Percentiles rank a stretch among this genome's conserved stretches.
phyloP scores from a whole-genome alignment of 2,888 invertebrate species.

The Andrena praecox region DNA sequence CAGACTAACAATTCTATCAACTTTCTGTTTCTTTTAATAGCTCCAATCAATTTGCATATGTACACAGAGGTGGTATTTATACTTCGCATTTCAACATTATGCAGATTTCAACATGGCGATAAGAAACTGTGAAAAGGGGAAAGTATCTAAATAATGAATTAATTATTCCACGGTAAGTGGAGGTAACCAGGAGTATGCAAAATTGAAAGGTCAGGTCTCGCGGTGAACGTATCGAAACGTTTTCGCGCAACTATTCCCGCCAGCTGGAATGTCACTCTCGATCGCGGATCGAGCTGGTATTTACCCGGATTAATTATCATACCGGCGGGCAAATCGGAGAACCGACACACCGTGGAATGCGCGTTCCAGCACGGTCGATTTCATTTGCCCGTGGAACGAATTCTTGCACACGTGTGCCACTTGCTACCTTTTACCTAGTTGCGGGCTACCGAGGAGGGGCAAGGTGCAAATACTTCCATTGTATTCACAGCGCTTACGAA shows the following conservation, averaged over 20 bases:
- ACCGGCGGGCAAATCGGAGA: slow-evolving; percentile 3
- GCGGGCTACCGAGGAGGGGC: too few relatives aligned
- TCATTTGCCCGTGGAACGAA: neutral
- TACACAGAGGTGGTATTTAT: neutral
- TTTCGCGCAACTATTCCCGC: slow-evolving; percentile 7
- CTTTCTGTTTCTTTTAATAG: too few relatives aligned
- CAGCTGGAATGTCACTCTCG: slow-evolving; percentile 22
- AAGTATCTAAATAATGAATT: neutral
- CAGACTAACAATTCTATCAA: too few relatives aligned
- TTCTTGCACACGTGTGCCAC: neutral
- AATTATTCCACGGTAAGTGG: neutral
- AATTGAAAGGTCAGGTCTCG: slow-evolving; percentile 11
- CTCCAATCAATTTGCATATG: too few relatives aligned
- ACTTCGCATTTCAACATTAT: neutral
- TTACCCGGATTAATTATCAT: slow-evolving; percentile 40
- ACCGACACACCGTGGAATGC: neutral
- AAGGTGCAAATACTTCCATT: too few relatives aligned
- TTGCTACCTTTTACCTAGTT: too few relatives aligned
- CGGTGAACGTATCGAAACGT: slow-evolving; percentile 7
- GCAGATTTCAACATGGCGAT: neutral
- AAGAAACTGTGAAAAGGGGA: neutral
- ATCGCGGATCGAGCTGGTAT: slow-evolving; percentile 23
- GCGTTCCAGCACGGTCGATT: neutral
- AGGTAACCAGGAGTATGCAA: neutral
- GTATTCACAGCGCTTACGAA: too few relatives aligned